phyloP scores from a whole-genome alignment of 2,113 vertebrate species.

The Cygnus buccinator region DNA sequence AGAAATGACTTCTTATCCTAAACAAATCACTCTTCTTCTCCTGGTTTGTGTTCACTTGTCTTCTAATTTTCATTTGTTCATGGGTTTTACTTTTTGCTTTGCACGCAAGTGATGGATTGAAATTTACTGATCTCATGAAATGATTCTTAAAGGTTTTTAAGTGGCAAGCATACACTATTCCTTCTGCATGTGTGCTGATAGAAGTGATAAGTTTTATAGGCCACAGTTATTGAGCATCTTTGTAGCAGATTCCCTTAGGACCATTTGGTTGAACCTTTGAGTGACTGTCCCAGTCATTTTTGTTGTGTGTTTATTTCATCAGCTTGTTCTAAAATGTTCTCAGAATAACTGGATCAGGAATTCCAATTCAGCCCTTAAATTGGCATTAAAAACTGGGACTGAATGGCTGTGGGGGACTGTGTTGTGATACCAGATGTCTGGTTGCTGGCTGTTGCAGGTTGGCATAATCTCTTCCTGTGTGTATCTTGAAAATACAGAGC shows the following conservation, averaged over 20 bases:
- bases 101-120: background rate
- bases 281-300: background rate
- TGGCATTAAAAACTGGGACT: background rate
- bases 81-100: background rate
- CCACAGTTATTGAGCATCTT: background rate
- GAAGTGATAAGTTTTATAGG: background rate
- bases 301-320: background rate
- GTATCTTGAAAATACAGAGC: background rate
- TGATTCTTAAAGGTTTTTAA: background rate
- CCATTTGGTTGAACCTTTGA: background rate
- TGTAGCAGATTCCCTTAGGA: background rate
- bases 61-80: background rate
- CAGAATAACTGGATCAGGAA: background rate
- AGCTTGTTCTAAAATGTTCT: background rate
- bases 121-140: background rate
- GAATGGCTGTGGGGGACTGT: background rate
- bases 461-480: background rate
- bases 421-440: background rate
- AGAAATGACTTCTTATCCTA: background rate
- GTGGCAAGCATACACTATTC: background rate
- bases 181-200: background rate
- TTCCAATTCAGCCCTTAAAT: background rate
- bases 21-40: background rate
- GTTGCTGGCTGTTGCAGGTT: background rate
- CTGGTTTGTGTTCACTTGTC: background rate